A percentile compares a stretch with the other conserved stretches of the same genome.
These are phyloP conservation scores for Coregonus clupeaformis DNA, from an alignment of 2,113 vertebrate genomes.

Conservation along the genomic window DNA sequence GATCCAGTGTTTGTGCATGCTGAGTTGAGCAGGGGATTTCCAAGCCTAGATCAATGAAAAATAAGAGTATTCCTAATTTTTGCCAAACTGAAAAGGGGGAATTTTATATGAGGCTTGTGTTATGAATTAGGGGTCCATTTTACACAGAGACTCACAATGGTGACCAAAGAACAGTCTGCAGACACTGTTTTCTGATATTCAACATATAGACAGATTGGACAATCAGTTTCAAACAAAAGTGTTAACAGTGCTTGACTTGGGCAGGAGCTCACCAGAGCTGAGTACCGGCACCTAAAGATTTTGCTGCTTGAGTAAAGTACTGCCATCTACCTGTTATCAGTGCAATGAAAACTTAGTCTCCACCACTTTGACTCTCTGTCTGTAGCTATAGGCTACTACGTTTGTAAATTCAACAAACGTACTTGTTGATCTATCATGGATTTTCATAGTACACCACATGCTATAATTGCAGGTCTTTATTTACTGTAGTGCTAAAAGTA, in stretches of 20 bases:
- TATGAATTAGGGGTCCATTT: not conserved
- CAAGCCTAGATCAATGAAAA: not conserved
- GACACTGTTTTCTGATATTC: not conserved
- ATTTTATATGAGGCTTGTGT: not conserved
- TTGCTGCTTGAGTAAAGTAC: too few species aligned
- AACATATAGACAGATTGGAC: too few species aligned
- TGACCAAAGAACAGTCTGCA: too few species aligned
- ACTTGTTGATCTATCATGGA: conserved; percentile 30
- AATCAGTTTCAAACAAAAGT: too few species aligned
- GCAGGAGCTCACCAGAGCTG: too few species aligned
- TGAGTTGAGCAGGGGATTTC: not conserved
- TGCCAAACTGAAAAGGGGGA: not conserved
- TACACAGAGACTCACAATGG: not conserved
- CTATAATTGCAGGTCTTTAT: conserved; percentile 25
- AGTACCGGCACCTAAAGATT: too few species aligned
- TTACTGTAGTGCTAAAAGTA: too few species aligned
- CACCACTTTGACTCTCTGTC: conserved; percentile 20
- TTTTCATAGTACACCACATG: not conserved
- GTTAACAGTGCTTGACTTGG: too few species aligned
- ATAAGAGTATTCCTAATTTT: not conserved
- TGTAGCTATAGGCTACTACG: not conserved
- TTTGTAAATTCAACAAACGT: conserved; percentile 20
- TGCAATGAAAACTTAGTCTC: too few species aligned
- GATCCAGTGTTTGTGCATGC: not conserved
- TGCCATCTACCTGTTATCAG: not conserved